Base-by-base conservation (phyloP, 2,888 invertebrate species). In the Diloba caeruleocephala region DNA sequence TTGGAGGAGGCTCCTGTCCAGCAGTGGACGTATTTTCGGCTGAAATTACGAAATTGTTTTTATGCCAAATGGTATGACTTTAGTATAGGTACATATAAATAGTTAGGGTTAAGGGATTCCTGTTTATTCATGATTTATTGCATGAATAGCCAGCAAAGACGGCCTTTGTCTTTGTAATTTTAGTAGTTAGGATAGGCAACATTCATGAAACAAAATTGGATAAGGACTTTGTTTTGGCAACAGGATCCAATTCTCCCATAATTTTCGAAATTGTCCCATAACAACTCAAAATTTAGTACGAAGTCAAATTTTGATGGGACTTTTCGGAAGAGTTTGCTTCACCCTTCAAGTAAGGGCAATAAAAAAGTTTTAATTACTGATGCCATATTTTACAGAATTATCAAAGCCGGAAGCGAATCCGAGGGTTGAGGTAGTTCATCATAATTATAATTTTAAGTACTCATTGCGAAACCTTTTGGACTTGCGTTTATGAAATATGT, bases 301-400 rank as follows among this genome's bases (percentile, higher is more conserved):
- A 53, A 59, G 53, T 49, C 53, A 52, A 56, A 61, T 48, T 52
- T 55, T 56, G 50, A 69, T 62, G 51, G 32, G 39, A 53, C 37
- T 51, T 62, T 53, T 39, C 45, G 15, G 33, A 19, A 44, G 61
- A 67, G 36, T 52, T 52, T 21, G 38, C 38, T 38, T 41, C 15
- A 31, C 53, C 31, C 23, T 38, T 48, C 36, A 46, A 29, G 21
- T n/a, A 33, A 44, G 55, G 38, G 53, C 44, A 55, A 71, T 71
- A 70, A 71, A 70, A 56, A 70, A 70, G 70, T 70, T 70, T 68
- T 68, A 70, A 70, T 70, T 70, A 71, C 69, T 36, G 41, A 55
- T 45, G 52, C 60, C 54, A 57, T 70, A 63, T 71, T 70, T 71
- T 36, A 63, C 52, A 23, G 44, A 67, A 63, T 67, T 67, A 70